Base-by-base conservation (phyloP, 2,797 vertebrate species). In the Vultur gryphus region DNA sequence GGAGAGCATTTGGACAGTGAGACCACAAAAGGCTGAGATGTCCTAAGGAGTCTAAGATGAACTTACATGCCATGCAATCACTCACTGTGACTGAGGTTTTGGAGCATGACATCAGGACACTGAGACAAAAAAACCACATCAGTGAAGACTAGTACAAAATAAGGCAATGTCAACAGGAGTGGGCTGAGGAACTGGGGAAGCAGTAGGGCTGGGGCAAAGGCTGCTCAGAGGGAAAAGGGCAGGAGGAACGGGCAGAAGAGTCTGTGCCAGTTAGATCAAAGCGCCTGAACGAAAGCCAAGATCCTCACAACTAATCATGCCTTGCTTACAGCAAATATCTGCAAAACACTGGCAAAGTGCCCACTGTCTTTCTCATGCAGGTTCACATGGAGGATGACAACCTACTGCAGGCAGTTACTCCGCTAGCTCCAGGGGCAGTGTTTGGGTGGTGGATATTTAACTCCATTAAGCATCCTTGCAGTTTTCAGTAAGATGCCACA, bases 271-370 rank as follows among this genome's bases (percentile, higher is more conserved):
- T 62, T 26, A 81, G 59, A 87, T 83, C 84, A 89, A 85, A 92
- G 48, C 1, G 4, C 23, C 59, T 59, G 81, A 81, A 84, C 1
- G 6, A 70, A 90, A 91, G 75, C 82, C 84, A 94, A 92, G 66
- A 78, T 81, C 64, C 35, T 62, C 76, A 61, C 46, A 83, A 93
- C 37, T 84, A 57, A 92, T 71, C 57, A 69, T 0, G 2, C 39
- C 65, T 92, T 55, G 72, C 85, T 90, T 67, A 78, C 44, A 80
- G 89, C 79, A 88, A 84, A 28, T 86, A 84, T 54, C 85, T 94
- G 76, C 87, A 87, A 94, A 96, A 62, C 43, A 11, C 54, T 91
- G 87, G 95, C 93, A 66, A 90, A 93, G 39, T 44, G 72, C 91
- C 92, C 49, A 16, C 39, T 44, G 57, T 67, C 65, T 80, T 80